Base-by-base conservation (phyloP, 1,140 invertebrate genomes). In the Leguminivora glycinivorella region DNA sequence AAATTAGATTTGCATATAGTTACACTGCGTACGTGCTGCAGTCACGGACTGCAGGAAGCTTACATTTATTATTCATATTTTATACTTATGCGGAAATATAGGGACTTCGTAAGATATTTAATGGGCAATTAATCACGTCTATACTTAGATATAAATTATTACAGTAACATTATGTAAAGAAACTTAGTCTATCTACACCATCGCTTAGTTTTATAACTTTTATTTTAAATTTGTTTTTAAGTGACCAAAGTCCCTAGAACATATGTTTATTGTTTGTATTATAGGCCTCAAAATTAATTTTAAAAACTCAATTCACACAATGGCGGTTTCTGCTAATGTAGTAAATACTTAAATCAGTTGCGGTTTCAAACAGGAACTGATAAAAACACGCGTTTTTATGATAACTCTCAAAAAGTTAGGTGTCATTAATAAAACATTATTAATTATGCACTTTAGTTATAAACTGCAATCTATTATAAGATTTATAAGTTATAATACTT, bases 311-410 rank as follows among this genome's bases (percentile, higher is more conserved):
- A 43, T 43, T 43, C 47, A 22, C 17, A 52, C 19, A 19, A 52
- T 52, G n/a, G 12, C 6, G 14, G 40, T 43, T 43, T 22, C 47
- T 52, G 6, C 17, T 52, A 52, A 19, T 22, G 47, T 9, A 47
- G 7, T 22, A 22, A 52, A 22, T 22, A 52, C 19, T 22, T 19
- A n/a, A 52, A 52, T 52, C 47, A 22, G 14, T 22, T 52, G 47
- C 9, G 47, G 47, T 52, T 52, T 6, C 7, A 22, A 52, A 52
- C 47, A 52, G 47, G 47, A 52, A 52, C 47, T 52, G 47, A 52
- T 52, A 52, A 52, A 52, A 52, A 38, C 34, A 3, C 14, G 34
- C n/a, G n/a, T 47, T 10, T 52, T 1, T 47, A 47, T 52, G 47
- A 22, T 22, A n/a, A 52, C n/a, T 34, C 9, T 12, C 31, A 34